Conservation (phyloP, 2,797 vertebrate species). For the Microtus agrestis region DNA sequence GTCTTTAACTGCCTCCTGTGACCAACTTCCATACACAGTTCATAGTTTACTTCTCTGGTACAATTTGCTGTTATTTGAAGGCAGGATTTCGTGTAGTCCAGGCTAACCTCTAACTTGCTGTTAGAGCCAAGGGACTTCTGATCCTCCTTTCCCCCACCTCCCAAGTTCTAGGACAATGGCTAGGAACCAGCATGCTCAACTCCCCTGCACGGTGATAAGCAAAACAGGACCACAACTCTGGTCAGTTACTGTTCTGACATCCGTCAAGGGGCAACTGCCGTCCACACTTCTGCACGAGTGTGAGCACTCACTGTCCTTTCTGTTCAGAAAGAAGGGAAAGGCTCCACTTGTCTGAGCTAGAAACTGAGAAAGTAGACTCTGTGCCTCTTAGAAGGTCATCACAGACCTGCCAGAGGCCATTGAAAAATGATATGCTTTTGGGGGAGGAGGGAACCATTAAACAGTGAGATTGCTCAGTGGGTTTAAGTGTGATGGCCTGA, state of each 20-base stretch:
- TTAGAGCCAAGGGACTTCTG: not conserved
- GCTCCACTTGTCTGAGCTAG: slow-evolving; percentile 11
- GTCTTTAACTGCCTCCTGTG: not conserved
- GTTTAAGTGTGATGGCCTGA: not conserved
- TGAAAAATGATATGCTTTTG: slow-evolving; percentile 36
- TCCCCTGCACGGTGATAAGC: not conserved
- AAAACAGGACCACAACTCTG: not conserved
- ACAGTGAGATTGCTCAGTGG: not conserved
- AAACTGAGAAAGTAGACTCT: slow-evolving; percentile 69
- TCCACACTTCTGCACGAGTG: not conserved
- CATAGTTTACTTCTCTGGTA: not conserved
- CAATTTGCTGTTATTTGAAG: not conserved
- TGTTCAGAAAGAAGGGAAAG: not conserved
- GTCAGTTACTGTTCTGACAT: not conserved
- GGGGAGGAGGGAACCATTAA: not conserved
- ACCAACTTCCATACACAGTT: not conserved
- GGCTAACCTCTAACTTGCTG: no score
- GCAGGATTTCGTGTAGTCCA: not conserved
- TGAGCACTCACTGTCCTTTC: not conserved
- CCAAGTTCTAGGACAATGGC: not conserved
- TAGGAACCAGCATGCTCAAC: not conserved
- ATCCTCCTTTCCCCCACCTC: not conserved
- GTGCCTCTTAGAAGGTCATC: slow-evolving; percentile 22
- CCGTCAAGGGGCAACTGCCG: not conserved
- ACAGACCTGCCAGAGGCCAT: slow-evolving; percentile 43